phyloP scores from a whole-genome alignment of 1,140 invertebrate species.

The Heliconius hermathena region DNA sequence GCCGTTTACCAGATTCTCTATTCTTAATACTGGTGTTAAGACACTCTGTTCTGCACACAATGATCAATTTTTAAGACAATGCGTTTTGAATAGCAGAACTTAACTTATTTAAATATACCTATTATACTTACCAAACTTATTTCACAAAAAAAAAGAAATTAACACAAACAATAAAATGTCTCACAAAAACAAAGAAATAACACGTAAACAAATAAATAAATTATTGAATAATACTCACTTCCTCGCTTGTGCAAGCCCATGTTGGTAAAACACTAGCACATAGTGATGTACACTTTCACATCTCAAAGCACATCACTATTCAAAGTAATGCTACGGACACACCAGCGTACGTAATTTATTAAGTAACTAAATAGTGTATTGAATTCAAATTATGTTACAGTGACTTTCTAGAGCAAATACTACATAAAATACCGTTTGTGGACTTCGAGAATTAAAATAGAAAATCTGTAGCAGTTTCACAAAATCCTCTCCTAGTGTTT shows the following conservation, averaged over 20 bases:
- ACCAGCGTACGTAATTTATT: slow-evolving; percentile 34
- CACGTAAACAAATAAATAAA: slow-evolving; percentile 13
- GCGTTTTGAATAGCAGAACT: too few species aligned
- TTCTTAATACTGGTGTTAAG: too few species aligned
- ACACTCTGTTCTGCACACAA: too few species aligned
- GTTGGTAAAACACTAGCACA: slow-evolving; percentile 52
- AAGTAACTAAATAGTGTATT: neutral
- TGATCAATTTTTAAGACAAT: too few species aligned
- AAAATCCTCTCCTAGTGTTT: too few species aligned
- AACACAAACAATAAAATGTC: neutral
- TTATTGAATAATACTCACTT: slow-evolving; percentile 55
- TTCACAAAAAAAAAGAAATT: too few species aligned
- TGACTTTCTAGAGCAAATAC: neutral
- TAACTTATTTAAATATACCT: too few species aligned
- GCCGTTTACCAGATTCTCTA: too few species aligned
- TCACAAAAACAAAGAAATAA: neutral
- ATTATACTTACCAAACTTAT: too few species aligned
- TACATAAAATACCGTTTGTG: neutral
- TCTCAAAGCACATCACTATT: slow-evolving; percentile 60
- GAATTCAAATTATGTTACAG: neutral
- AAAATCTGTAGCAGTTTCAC: too few species aligned
- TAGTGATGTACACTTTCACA: slow-evolving; percentile 50
- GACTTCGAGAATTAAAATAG: too few species aligned
- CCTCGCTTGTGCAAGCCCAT: slow-evolving; percentile 67
- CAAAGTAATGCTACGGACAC: slow-evolving; percentile 30